Base-by-base conservation (phyloP, 2,797 vertebrate species). In the Dicrostonyx torquatus region DNA sequence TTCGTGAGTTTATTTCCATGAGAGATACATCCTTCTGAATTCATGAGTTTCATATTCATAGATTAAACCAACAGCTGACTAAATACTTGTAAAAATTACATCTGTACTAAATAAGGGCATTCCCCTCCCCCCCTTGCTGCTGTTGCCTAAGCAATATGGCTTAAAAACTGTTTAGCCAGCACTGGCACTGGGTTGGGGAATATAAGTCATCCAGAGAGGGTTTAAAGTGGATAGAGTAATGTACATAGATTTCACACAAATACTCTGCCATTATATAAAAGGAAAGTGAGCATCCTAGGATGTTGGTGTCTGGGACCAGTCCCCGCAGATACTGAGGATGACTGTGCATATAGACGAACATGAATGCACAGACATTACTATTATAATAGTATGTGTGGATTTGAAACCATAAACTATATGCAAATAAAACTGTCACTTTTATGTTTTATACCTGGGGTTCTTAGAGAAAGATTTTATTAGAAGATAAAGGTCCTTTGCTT, bases 401-500 rank as follows among this genome's bases (percentile, higher is more conserved):
- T 93, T 91, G 20, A 43, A 80, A 80, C 24, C 34, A 29, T 50
- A 92, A 79, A 76, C 26, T 82, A 55, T 80, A 80, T 53, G 78
- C 5, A 89, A 93, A 91, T 31, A 70, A 79, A 96, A 64, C 8
- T 53, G n/a, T 66, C 45, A 62, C 45, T 76, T 88, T 82, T 60
- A 29, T 62, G 37, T 58, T 87, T 93, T 77, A 83, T 58, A 70
- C 2, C n/a, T 31, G 31, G 84, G 6, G 11, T 70, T 93, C 77
- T 84, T 82, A 0, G 3, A 0, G 3, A 29, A 62, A 89, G 62
- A 83, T 79, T 85, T 86, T 62, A 90, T 77, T 55, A 78, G 88
- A 83, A 66, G n/a, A 78, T 22, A 79, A 87, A 93, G 5, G 6
- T 2, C 29, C 10, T 78, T 45, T 88, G 60, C 26, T 88, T 73